A percentile compares a stretch with the other conserved stretches of the same genome.
Evolutionary conservation across 1,140 invertebrate genomes (phyloP).

Genomic region (Rhysida immarginata): DNA sequence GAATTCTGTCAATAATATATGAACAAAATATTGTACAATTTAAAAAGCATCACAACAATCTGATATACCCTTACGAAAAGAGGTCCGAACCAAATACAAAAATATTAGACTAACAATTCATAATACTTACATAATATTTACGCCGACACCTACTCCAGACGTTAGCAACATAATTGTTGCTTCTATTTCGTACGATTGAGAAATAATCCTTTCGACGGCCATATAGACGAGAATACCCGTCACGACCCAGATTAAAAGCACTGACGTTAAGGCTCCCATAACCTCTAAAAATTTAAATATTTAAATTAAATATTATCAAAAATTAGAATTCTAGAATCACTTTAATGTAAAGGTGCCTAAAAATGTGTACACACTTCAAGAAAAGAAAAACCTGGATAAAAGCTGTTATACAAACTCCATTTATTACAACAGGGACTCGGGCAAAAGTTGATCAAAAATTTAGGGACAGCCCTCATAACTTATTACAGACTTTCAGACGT

Average conservation of each 20-base stretch:
- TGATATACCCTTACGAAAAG: too few relatives aligned
- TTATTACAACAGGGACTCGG: too few relatives aligned
- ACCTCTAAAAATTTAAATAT: constrained; percentile 58
- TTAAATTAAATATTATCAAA: too few relatives aligned
- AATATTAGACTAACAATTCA: too few relatives aligned
- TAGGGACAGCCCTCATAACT: too few relatives aligned
- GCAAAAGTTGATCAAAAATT: too few relatives aligned
- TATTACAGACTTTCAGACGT: too few relatives aligned
- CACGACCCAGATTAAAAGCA: constrained; percentile 92
- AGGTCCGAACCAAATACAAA: too few relatives aligned
- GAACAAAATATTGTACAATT: not conserved
- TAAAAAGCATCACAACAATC: not conserved
- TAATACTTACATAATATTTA: constrained; percentile 91
- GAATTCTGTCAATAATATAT: not conserved
- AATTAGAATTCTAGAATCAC: too few relatives aligned
- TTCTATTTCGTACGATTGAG: constrained; percentile 70
- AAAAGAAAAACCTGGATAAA: not conserved
- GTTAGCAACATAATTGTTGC: constrained; percentile 86
- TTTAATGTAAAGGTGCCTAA: too few relatives aligned
- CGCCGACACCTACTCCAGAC: constrained; percentile 71
- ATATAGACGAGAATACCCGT: constrained; percentile 88
- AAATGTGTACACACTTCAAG: too few relatives aligned
- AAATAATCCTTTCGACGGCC: constrained; percentile 70
- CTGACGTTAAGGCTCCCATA: constrained; percentile 85
- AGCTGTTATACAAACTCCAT: too few relatives aligned